Evolutionary conservation across 2,113 vertebrate species (phyloP).

Genomic region (Microtus montanus): DNA sequence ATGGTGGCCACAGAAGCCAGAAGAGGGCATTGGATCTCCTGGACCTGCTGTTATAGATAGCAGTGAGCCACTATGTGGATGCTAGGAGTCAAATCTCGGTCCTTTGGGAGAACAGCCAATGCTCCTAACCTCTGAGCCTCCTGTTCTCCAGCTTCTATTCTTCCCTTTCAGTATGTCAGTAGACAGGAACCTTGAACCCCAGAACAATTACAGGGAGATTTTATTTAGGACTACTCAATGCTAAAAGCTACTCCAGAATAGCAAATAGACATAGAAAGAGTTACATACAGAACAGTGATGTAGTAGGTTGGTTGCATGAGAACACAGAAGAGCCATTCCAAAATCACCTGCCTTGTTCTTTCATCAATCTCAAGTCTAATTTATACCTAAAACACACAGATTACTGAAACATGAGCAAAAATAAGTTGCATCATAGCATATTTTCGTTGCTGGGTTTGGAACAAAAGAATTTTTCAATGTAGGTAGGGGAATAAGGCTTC

Average conservation of each 20-base stretch:
- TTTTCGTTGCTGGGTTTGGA: background rate
- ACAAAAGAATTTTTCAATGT: background rate
- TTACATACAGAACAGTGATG: background rate
- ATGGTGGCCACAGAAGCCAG: background rate
- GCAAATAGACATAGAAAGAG: background rate
- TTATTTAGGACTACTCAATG: conserved; percentile 36
- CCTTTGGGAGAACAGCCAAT: background rate
- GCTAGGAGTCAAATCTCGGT: background rate
- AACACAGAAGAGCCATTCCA: background rate
- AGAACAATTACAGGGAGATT: conserved; percentile 5
- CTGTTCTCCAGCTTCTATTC: background rate
- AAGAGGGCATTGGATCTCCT: background rate
- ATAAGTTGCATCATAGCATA: background rate
- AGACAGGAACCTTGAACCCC: background rate
- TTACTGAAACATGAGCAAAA: background rate
- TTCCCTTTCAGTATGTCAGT: background rate
- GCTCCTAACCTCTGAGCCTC: background rate
- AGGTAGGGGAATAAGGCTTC: background rate
- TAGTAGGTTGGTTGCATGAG: background rate
- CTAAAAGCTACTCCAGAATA: background rate
- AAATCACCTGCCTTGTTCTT: background rate
- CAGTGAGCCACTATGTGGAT: background rate
- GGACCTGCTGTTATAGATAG: background rate
- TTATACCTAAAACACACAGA: background rate
- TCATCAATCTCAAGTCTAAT: background rate